Base-by-base conservation (phyloP, 2,113 vertebrate species). In the Archilochus colubris region DNA sequence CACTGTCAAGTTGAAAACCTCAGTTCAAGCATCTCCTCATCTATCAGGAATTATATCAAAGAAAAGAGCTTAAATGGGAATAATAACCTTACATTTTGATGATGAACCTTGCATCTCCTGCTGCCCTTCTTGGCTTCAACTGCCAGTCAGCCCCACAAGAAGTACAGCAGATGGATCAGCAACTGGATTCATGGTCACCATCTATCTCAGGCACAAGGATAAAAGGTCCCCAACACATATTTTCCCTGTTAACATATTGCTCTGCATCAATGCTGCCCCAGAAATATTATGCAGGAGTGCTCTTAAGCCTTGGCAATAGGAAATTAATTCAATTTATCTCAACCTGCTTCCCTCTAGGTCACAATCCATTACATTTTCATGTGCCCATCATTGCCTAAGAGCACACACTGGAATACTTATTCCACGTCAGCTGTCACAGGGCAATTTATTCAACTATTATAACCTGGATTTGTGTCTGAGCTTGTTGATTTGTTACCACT, bases 321-420 rank as follows among this genome's bases (percentile, higher is more conserved):
- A 86, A 88, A 94, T 82, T 88, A 89, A 93, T 95, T 73, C 67
- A 38, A 80, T 95, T 95, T 89, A 62, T 69, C 72, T 77, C 43
- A 46, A 88, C 72, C 63, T 3, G 2, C 63, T 58, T 88, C 80
- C 51, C 43, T 66, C 64, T 62, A 82, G 90, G 79, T 80, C 92
- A 82, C 50, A 54, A 66, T 7, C 10, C 64, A 33, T 63, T 30
- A 5, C 50, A 53, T 77, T 80, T 89, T 62, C 67, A 46, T 12
- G 30, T 2, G 2, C 10, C 28, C 36, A 25, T 82, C 58, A 21
- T 2, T 62, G 33, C 46, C 79, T 67, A 68, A 31, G 55, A 89
- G 85, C 89, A 73, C 2, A 10, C 58, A n/a, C 62, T 72, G 87
- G 38, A 72, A 64, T 61, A 12, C 12, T 91, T 69, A 69, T 70